phyloP scores from a whole-genome alignment of 2,797 vertebrate species.

The Sebastes jordani region DNA sequence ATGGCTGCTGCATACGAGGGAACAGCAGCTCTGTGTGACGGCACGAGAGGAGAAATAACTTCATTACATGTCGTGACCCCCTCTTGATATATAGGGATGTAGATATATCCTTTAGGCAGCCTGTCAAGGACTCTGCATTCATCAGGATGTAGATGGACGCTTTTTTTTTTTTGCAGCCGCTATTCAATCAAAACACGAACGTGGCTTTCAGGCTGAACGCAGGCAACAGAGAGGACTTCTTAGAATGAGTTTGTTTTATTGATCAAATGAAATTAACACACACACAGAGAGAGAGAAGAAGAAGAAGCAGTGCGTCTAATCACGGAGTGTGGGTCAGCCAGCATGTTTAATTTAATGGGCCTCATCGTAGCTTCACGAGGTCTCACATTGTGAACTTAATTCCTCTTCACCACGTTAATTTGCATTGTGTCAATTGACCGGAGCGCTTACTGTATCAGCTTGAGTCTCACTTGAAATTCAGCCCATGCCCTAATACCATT shows the following conservation, averaged over 20 bases:
- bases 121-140: constrained; percentile 72
- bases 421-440: constrained; percentile 79
- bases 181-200: constrained; percentile 36
- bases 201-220: constrained; percentile 14
- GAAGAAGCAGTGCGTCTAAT: constrained; percentile 53
- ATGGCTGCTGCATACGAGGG: constrained; percentile 18
- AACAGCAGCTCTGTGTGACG: constrained; percentile 36
- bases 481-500: constrained; percentile 76
- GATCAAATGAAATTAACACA: constrained; percentile 75
- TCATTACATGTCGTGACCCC: constrained; percentile 71
- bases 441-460: constrained; percentile 75
- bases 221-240: constrained; percentile 48
- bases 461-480: constrained; percentile 76
- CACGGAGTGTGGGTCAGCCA: constrained; percentile 58
- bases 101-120: constrained; percentile 70
- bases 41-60: constrained; percentile 64
- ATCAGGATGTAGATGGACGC: constrained; percentile 56
- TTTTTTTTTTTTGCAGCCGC: constrained; percentile 19
- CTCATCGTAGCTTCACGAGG: constrained; percentile 66
- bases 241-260: constrained; percentile 75
- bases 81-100: constrained; percentile 49
- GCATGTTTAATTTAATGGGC: constrained; percentile 78
- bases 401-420: constrained; percentile 75
- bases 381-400: constrained; percentile 80
- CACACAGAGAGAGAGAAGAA: not conserved